These are phyloP conservation scores for Quadroppia sp. DNA, from an alignment of 2,888 invertebrate genomes.

Conservation along the genomic window DNA sequence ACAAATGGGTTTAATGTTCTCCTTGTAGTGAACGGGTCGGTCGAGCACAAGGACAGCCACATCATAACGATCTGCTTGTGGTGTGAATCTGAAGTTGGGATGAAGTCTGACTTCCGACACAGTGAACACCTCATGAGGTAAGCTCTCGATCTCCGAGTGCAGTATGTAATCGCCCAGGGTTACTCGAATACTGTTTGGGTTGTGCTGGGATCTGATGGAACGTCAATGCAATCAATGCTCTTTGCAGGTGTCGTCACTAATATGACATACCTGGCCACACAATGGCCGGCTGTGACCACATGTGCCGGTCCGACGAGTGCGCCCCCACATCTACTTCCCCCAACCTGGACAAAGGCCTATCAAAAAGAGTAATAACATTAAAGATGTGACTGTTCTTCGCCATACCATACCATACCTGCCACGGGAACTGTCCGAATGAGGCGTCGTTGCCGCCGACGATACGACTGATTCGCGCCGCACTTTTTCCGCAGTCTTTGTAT, in stretches of 20 bases:
- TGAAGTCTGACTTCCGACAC: constrained; percentile 71
- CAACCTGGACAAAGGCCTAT: constrained; percentile 80
- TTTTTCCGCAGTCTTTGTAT: constrained; percentile 75
- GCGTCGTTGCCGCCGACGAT: constrained; percentile 89
- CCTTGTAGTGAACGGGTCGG: constrained; percentile 62
- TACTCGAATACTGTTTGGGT: constrained; percentile 80
- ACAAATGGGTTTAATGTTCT: constrained; percentile 73
- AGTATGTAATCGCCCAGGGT: constrained; percentile 89
- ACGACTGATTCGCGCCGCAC: constrained; percentile 62
- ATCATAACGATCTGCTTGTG: constrained; percentile 74
- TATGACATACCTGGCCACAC: constrained; percentile 66
- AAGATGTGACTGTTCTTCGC: not conserved
- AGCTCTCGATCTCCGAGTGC: constrained; percentile 82
- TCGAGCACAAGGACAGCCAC: constrained; percentile 69
- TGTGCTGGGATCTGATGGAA: constrained; percentile 48
- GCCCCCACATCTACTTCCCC: constrained; percentile 89
- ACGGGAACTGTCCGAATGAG: constrained; percentile 88
- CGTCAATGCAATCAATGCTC: constrained; percentile 4
- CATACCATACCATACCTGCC: constrained; percentile 63
- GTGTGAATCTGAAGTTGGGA: constrained; percentile 73
- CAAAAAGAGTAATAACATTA: constrained; percentile 42
- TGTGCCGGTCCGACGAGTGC: constrained; percentile 83
- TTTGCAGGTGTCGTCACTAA: not conserved
- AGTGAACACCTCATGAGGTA: constrained; percentile 86
- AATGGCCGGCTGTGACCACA: constrained; percentile 90